Evolutionary conservation across 2,888 invertebrate genomes (phyloP).

Genomic region (Acleris sparsana): DNA sequence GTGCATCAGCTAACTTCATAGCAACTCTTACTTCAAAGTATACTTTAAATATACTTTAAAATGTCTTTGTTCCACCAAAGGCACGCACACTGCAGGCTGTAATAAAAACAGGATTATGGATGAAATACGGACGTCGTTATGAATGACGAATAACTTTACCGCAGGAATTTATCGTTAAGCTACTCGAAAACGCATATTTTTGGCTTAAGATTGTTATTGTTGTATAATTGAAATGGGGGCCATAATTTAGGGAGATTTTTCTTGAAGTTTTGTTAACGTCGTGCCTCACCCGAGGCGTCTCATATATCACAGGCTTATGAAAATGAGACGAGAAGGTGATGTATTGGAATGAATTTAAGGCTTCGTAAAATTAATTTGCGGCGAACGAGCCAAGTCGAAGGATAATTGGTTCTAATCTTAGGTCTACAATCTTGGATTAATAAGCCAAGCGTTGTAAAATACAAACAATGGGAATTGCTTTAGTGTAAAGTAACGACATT

Average conservation of each 20-base stretch:
- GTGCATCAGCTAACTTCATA: constrained; percentile 1
- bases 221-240: constrained; percentile 5
- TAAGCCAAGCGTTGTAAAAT: no score
- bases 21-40: not conserved
- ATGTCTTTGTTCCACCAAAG: constrained; percentile 1
- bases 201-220: not conserved
- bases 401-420: not conserved
- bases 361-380: constrained; percentile 25
- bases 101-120: constrained; percentile 7
- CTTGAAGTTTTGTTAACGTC: constrained; percentile 26
- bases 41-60: not conserved
- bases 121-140: constrained; percentile 4
- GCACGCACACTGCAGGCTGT: not conserved
- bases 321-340: constrained; percentile 38
- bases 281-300: constrained; percentile 22
- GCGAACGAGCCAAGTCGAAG: not conserved
- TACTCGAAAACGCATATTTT: not conserved
- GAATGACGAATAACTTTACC: constrained; percentile 3
- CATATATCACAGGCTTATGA: constrained; percentile 40
- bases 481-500: no score
- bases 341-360: constrained; percentile 36
- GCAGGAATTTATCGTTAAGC: constrained; percentile 1
- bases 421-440: not conserved
- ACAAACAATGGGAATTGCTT: no score
- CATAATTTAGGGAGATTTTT: constrained; percentile 12